Base-by-base conservation (phyloP, 2,113 vertebrate genomes). In the Tragulus kanchil region DNA sequence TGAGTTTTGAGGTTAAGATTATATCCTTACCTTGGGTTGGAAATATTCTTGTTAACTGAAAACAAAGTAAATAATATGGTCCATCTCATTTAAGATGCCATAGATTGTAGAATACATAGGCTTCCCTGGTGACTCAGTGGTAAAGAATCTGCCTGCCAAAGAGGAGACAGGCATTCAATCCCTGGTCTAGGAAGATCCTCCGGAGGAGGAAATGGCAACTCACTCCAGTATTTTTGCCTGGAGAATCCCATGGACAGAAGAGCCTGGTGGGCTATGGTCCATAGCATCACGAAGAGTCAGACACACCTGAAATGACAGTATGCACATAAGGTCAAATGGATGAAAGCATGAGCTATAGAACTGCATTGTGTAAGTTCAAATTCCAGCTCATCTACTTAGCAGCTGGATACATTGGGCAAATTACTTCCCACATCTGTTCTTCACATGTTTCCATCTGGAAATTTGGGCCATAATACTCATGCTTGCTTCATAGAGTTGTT, bases 61-160 rank as follows among this genome's bases (percentile, higher is more conserved):
- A 58, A 69, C 71, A 84, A 87, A 89, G 10, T 65, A 95, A 96
- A 79, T 92, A 64, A 71, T 67, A 11, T 42, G 62, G 25, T 77
- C 93, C 56, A 64, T 94, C 8, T 69, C 17, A 89, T 83, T 28
- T 67, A 75, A 83, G 28, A 56, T 81, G 42, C 16, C 42, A 58
- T 25, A 54, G 42, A 42, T 73, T 75, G 48, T 85, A 69, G 89
- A 19, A 58, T 64, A 52, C 42, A 23, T 73, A 73, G 36, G 69
- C 36, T 25, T 25, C 69, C 11, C 5, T 0, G 42, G 36, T 73
- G 69, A 73, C 42, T 73, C 36, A 45, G 69, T 13, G 42, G 69
- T 45, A 25, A 73, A 45, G 69, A 73, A 73, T 45, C 36, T 73
- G 36, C 36, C 69, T 73, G 69, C 36, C 36, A 25, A 73, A 13